A percentile compares a stretch with the other conserved stretches of the same genome.
These are phyloP conservation scores for Oxyura jamaicensis DNA, from an alignment of 2,113 vertebrate species.

Conservation along the genomic window DNA sequence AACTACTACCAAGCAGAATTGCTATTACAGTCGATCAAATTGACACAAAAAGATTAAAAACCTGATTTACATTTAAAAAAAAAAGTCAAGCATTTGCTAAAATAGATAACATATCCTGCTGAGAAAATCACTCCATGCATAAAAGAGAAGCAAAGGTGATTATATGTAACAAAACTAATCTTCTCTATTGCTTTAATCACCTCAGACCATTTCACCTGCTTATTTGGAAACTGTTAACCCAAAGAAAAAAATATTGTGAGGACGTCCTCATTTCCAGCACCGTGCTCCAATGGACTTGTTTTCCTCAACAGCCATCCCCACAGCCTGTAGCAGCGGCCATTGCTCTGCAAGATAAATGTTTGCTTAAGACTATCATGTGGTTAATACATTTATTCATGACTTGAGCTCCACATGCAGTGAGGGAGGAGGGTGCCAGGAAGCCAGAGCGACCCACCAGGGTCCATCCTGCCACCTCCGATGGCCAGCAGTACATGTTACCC, in stretches of 20 bases:
- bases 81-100: slow-evolving; percentile 68
- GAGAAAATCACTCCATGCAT: slow-evolving; percentile 77
- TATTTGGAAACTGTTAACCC: slow-evolving; percentile 72
- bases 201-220: slow-evolving; percentile 75
- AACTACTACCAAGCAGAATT: slow-evolving; percentile 71
- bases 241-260: slow-evolving; percentile 51
- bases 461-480: background rate
- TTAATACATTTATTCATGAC: slow-evolving; percentile 64
- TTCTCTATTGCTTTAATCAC: slow-evolving; percentile 79
- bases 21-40: slow-evolving; percentile 75
- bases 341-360: slow-evolving; percentile 53
- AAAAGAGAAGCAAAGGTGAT: slow-evolving; percentile 78
- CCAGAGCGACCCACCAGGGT: background rate
- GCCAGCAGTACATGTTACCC: background rate
- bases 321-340: background rate
- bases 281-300: slow-evolving; percentile 29
- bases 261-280: slow-evolving; percentile 56
- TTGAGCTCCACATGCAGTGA: background rate
- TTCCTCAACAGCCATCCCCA: background rate
- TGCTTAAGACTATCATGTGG: slow-evolving; percentile 28
- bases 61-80: slow-evolving; percentile 71
- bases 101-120: slow-evolving; percentile 74
- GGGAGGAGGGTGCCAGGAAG: background rate
- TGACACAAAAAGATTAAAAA: slow-evolving; percentile 81
- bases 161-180: slow-evolving; percentile 79